Evolutionary conservation across 2,888 invertebrate genomes (phyloP).

Genomic region (Rhagium mordax): DNA sequence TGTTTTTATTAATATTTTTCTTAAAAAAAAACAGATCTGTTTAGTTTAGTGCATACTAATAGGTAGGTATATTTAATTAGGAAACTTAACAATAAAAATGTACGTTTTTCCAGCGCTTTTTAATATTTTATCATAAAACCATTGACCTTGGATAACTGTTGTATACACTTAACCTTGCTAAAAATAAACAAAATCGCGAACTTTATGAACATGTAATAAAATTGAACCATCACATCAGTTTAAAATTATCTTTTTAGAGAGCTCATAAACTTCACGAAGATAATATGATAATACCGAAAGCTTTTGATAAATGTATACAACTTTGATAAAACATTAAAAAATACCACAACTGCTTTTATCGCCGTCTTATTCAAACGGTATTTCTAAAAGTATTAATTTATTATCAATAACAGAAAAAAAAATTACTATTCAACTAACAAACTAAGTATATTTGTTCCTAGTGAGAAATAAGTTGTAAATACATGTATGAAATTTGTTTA

Average conservation of each 20-base stretch:
- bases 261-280: neutral
- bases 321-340: neutral
- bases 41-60: too few relatives aligned
- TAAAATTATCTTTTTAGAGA: neutral
- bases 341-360: neutral
- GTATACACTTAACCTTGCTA: conserved; percentile 25
- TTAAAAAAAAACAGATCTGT: too few relatives aligned
- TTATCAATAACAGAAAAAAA: neutral
- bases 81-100: neutral
- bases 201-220: conserved; percentile 14
- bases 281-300: neutral
- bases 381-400: neutral
- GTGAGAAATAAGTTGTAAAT: neutral
- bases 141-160: conserved; percentile 39
- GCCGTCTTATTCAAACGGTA: neutral
- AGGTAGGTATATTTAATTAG: too few relatives aligned
- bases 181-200: conserved; percentile 37
- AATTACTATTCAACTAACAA: neutral
- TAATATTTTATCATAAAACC: conserved; percentile 29
- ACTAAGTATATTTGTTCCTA: neutral
- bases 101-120: conserved; percentile 1
- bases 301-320: neutral
- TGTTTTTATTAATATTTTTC: too few relatives aligned
- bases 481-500: conserved; percentile 4
- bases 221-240: conserved; percentile 11